A percentile compares a stretch with the other conserved stretches of the same genome.
Evolutionary conservation across 2,888 invertebrate species (phyloP).

Genomic region (Anoplius nigerrimus): DNA sequence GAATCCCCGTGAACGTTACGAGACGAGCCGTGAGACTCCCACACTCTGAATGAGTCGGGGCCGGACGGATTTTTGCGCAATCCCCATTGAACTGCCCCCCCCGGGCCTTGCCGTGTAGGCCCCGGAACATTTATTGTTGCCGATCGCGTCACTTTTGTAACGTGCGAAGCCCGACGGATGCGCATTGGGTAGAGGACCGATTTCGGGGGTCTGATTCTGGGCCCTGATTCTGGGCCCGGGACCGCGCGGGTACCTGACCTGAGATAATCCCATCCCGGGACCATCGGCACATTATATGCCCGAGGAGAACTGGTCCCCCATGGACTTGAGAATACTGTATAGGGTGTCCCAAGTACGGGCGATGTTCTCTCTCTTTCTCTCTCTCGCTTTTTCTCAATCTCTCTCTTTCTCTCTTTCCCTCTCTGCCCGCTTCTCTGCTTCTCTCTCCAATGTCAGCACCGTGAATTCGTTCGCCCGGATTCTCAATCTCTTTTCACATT

Average conservation of each 20-base stretch:
- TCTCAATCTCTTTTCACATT: slow-evolving; percentile 11
- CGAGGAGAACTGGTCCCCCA: slow-evolving; percentile 53
- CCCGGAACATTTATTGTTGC: slow-evolving; percentile 44
- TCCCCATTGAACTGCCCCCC: slow-evolving; percentile 53
- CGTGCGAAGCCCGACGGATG: background rate
- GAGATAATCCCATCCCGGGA: slow-evolving; percentile 73
- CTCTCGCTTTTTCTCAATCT: background rate
- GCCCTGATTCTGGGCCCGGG: slow-evolving; percentile 30
- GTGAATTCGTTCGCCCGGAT: too few species aligned
- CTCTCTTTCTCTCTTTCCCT: background rate
- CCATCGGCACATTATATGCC: slow-evolving; percentile 61
- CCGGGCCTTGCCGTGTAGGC: background rate
- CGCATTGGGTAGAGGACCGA: slow-evolving; percentile 7
- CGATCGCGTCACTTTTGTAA: background rate
- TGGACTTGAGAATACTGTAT: slow-evolving; percentile 51
- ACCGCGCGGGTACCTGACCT: slow-evolving; percentile 68
- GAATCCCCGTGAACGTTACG: too few species aligned
- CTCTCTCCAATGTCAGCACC: too few species aligned
- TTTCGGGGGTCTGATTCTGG: slow-evolving; percentile 22
- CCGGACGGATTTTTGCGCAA: slow-evolving; percentile 61
- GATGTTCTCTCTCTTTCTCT: background rate
- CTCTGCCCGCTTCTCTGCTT: background rate
- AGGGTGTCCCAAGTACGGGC: slow-evolving; percentile 3
- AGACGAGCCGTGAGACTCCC: slow-evolving; percentile 55
- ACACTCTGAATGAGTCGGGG: slow-evolving; percentile 56